Percentiles rank a stretch among this genome's conserved stretches.
phyloP scores from a whole-genome alignment of 2,888 invertebrate genomes.

The Camponotus fellah region DNA sequence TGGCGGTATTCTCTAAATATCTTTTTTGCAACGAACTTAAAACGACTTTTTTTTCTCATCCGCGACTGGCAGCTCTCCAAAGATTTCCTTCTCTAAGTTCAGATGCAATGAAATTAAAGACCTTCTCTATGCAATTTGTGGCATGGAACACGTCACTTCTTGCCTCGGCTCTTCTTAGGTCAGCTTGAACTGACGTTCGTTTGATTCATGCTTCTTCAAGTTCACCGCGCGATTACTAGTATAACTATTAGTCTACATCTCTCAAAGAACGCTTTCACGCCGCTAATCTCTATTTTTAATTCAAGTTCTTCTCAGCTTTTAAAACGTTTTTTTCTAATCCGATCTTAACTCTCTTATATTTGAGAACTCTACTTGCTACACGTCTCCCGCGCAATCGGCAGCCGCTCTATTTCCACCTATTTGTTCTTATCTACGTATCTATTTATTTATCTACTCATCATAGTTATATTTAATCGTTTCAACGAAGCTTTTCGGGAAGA shows the following conservation, averaged over 20 bases:
- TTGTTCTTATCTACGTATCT: conserved; percentile 31
- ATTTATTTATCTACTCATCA: conserved; percentile 33
- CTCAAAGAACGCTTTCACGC: conserved; percentile 25
- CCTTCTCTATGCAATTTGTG: conserved; percentile 1
- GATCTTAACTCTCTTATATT: conserved; percentile 25
- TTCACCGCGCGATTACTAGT: conserved; percentile 15
- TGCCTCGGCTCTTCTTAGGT: conserved; percentile 22
- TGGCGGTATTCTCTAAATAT: conserved; percentile 1
- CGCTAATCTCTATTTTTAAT: conserved; percentile 48
- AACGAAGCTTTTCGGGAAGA: conserved; percentile 18
- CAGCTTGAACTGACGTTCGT: conserved; percentile 29
- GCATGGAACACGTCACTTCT: conserved; percentile 12
- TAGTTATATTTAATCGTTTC: conserved; percentile 31
- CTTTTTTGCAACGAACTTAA: conserved; percentile 6
- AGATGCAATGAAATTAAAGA: conserved; percentile 31
- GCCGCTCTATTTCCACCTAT: conserved; percentile 35
- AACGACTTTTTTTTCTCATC: conserved; percentile 13
- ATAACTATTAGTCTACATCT: conserved; percentile 24
- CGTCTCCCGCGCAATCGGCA: neutral
- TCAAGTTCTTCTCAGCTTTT: conserved; percentile 33
- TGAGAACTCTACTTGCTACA: conserved; percentile 21
- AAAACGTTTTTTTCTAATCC: conserved; percentile 8
- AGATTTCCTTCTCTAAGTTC: conserved; percentile 8
- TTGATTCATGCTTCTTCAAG: conserved; percentile 48
- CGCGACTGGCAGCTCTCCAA: neutral